Conservation (phyloP, 2,797 vertebrate species). For the Champsocephalus gunnari region DNA sequence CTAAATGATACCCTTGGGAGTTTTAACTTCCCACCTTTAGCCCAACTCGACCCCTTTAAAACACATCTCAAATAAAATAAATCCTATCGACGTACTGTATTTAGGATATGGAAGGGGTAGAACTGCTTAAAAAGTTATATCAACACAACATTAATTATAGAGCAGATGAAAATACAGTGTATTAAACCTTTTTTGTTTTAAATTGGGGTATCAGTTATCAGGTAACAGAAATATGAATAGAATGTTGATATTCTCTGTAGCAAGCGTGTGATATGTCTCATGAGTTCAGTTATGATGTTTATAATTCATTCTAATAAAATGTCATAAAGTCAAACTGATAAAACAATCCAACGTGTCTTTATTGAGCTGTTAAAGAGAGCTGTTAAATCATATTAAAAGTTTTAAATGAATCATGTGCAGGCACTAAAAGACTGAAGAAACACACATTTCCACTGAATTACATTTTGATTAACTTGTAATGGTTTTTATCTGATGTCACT, state of each 20-base stretch:
- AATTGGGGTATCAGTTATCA: background rate
- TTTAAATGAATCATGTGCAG: background rate
- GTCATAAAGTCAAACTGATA: background rate
- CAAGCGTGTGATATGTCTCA: background rate
- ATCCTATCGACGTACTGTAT: background rate
- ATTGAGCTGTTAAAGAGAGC: background rate
- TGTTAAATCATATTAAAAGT: background rate
- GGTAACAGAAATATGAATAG: background rate
- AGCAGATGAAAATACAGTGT: background rate
- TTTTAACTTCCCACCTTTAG: background rate
- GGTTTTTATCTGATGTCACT: background rate
- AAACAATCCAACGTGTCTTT: background rate
- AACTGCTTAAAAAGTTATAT: background rate
- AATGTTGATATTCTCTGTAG: background rate
- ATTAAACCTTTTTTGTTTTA: background rate
- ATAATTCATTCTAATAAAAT: background rate
- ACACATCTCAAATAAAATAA: background rate
- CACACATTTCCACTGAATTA: accelerated
- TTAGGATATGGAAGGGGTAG: background rate
- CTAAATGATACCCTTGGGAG: background rate
- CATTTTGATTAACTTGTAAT: background rate
- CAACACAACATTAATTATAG: slow-evolving; percentile 13
- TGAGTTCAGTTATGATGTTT: background rate
- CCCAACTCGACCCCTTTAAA: background rate
- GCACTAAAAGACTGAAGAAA: background rate